phyloP scores from a whole-genome alignment of 2,888 invertebrate species.

The Drosophila anomelani region DNA sequence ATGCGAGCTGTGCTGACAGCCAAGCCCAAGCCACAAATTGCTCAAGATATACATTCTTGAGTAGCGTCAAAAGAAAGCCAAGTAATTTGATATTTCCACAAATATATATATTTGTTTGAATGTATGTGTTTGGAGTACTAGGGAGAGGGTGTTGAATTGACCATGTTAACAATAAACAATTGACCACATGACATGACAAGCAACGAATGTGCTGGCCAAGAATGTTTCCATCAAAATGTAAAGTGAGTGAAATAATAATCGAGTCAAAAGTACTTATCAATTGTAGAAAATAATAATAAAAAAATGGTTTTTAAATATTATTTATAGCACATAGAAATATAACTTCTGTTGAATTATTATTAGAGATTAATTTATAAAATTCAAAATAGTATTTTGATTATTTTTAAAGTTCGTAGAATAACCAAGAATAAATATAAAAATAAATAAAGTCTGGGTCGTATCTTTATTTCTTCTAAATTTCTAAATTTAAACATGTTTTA shows the following conservation, averaged over 20 bases:
- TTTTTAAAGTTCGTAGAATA: too few species aligned
- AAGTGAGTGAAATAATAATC: not conserved
- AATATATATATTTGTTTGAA: not conserved
- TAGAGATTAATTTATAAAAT: too few species aligned
- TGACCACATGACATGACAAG: slow-evolving; percentile 72
- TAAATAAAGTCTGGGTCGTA: too few species aligned
- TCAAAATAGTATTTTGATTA: too few species aligned
- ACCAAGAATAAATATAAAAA: too few species aligned
- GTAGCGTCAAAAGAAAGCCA: slow-evolving; percentile 37
- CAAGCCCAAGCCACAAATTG: slow-evolving; percentile 41
- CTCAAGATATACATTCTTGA: slow-evolving; percentile 37
- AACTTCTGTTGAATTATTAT: too few species aligned
- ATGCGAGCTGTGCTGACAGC: slow-evolving; percentile 51
- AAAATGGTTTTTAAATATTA: not conserved
- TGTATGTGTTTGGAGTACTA: not conserved
- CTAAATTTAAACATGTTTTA: too few species aligned
- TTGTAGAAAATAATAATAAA: not conserved
- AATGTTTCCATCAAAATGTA: slow-evolving; percentile 44
- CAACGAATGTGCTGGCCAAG: slow-evolving; percentile 49
- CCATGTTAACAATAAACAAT: slow-evolving; percentile 74
- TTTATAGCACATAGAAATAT: not conserved
- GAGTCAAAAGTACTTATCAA: not conserved
- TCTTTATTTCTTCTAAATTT: not conserved
- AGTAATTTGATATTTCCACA: slow-evolving; percentile 47
- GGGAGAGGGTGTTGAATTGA: slow-evolving; percentile 25